Evolutionary conservation across 2,797 vertebrate genomes (phyloP), one percentile per base, ranked within the genome.

Genomic region (Molossus molossus): DNA sequence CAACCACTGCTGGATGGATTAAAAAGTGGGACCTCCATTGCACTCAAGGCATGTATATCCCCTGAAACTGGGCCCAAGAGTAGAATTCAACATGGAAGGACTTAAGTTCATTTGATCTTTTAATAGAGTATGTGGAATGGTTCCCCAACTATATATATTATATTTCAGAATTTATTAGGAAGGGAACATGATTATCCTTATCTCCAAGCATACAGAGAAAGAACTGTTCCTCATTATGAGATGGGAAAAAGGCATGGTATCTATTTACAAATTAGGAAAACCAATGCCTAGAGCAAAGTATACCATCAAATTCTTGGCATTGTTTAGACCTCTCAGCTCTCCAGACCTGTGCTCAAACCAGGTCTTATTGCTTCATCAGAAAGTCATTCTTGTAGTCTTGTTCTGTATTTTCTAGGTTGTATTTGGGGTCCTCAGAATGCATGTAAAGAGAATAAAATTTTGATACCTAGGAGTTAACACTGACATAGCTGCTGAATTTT

Each of bases 1-100:
- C 99, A 99, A 97, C 99, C 99, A n/a, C 98, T 99, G 37, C 94
- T 99, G 64, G 96, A 98, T 91, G 99, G 99, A 91, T 98, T 99
- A 98, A 98, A 97, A 82, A 99, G 91, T 82, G 97, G 92, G 80
- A 97, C 98, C 10, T 96, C 98, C 3, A 97, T 98, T 91, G 97
- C 99, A 90, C 98, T 99, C 57, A 99, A 99, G 99, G 98, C 90
- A 97, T 88, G 92, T 95, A 29, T 72, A 45, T 27, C 73, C 67
- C 67, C 48, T 53, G 45, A 95, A 84, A 75, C 37, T 75, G 29
- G 20, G 11, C 76, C 60, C 8, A 72, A 58, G n/a, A 77, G 27
- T 81, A 64, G 85, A 96, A 83, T 81, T 95, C 55, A 96, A 64
- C 57, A 76, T 83, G 27, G 29, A 73, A 90, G 75, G 72, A 83